Evolutionary conservation across 1,140 invertebrate species (phyloP).

Genomic region (Melipona quadrifasciata): DNA sequence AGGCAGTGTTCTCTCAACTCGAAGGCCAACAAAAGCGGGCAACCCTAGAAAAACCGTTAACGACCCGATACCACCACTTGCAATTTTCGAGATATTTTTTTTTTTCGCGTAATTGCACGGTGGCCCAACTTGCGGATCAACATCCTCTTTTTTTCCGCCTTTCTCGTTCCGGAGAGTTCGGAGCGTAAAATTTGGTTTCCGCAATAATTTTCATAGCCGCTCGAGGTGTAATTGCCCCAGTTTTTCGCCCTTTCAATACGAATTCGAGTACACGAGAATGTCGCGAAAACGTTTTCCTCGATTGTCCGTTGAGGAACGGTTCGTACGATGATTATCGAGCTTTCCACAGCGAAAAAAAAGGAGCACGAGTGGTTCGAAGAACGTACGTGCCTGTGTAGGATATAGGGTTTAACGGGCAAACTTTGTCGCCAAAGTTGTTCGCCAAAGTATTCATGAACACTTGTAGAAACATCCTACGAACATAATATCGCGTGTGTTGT

Average conservation of each 20-base stretch:
- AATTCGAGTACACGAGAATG: not conserved
- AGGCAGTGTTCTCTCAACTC: too few species aligned
- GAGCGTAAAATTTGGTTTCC: conserved; percentile 6
- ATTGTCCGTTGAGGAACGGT: not conserved
- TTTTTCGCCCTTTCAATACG: not conserved
- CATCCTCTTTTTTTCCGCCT: not conserved
- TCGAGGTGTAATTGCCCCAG: not conserved
- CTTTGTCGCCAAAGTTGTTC: not conserved
- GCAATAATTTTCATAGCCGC: not conserved
- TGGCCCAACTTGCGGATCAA: too few species aligned
- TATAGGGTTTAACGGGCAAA: not conserved
- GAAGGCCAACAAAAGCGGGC: not conserved
- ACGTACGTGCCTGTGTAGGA: not conserved
- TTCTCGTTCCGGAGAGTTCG: not conserved
- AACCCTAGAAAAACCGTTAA: not conserved
- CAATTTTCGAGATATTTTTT: not conserved
- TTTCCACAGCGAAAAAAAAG: not conserved
- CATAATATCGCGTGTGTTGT: not conserved
- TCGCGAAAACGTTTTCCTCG: not conserved
- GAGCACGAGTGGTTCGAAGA: not conserved
- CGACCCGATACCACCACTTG: not conserved
- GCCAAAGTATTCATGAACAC: not conserved
- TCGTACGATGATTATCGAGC: conserved; percentile 18
- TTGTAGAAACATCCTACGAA: not conserved
- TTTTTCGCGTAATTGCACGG: not conserved